Percentiles rank a stretch among this genome's conserved stretches.
These are phyloP conservation scores for Musca vetustissima DNA, from an alignment of 1,140 invertebrate species.

Conservation along the genomic window DNA sequence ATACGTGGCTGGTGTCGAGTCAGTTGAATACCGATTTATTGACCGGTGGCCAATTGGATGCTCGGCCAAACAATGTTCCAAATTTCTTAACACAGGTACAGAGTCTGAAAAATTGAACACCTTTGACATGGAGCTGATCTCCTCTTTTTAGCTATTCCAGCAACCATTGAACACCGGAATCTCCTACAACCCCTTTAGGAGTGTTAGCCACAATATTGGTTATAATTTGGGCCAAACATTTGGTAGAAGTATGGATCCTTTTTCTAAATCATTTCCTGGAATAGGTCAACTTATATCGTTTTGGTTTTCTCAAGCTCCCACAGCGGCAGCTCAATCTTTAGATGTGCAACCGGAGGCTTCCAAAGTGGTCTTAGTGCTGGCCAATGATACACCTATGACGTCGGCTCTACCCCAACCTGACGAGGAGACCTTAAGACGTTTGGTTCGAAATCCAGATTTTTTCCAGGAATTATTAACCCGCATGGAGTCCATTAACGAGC, in stretches of 20 bases:
- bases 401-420: not conserved
- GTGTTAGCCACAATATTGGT: not conserved
- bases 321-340: not conserved
- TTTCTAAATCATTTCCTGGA: constrained; percentile 1
- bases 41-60: too few species aligned
- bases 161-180: constrained; percentile 1
- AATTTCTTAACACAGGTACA: too few species aligned
- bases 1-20: too few species aligned
- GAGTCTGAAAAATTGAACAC: too few species aligned
- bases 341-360: constrained; percentile 24
- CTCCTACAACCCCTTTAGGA: not conserved
- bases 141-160: constrained; percentile 3
- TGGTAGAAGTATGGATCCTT: not conserved
- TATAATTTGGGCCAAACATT: constrained; percentile 5
- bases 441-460: not conserved
- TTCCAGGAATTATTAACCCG: not conserved
- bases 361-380: constrained; percentile 48
- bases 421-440: constrained; percentile 11
- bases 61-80: too few species aligned
- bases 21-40: too few species aligned
- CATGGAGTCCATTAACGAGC: not conserved
- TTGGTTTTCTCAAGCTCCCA: not conserved
- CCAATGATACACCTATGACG: constrained; percentile 25
- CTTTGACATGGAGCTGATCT: too few species aligned
- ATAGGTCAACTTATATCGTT: not conserved